Percentiles rank a stretch among this genome's conserved stretches.
Conservation (phyloP, 2,888 invertebrate species). For the Cosmia pyralina region DNA sequence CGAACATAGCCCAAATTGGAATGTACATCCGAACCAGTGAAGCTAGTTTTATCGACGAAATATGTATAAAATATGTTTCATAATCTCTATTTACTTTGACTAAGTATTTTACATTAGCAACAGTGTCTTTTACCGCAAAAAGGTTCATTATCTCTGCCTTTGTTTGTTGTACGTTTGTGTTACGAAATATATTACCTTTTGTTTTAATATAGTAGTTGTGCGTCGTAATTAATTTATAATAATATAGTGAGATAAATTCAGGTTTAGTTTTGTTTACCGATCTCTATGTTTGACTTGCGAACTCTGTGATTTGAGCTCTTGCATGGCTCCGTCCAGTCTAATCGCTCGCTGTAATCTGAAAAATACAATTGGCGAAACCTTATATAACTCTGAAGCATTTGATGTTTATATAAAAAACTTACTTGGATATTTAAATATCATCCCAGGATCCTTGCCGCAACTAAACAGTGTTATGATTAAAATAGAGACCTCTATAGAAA, state of each 20-base stretch:
- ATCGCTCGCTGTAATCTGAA: neutral
- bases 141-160: constrained; percentile 45
- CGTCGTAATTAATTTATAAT: constrained; percentile 19
- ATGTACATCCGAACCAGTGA: constrained; percentile 68
- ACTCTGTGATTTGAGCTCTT: neutral
- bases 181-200: constrained; percentile 39
- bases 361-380: neutral
- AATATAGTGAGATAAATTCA: constrained; percentile 4
- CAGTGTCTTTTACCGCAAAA: constrained; percentile 35
- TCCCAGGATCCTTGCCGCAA: neutral
- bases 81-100: constrained; percentile 26
- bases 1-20: constrained; percentile 67
- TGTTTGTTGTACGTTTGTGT: constrained; percentile 47
- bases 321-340: neutral
- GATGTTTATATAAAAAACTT: neutral
- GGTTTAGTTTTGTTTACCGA: neutral
- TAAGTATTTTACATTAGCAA: constrained; percentile 33
- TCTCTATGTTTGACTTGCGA: neutral
- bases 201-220: constrained; percentile 42
- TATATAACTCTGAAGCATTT: neutral
- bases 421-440: neutral
- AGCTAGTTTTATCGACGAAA: constrained; percentile 48
- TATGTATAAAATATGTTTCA: constrained; percentile 30
- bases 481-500: neutral
- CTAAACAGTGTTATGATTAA: neutral